Evolutionary conservation across 2,888 invertebrate species (phyloP), one percentile per base, ranked within the genome.

Genomic region (Drosophila antonietae): DNA sequence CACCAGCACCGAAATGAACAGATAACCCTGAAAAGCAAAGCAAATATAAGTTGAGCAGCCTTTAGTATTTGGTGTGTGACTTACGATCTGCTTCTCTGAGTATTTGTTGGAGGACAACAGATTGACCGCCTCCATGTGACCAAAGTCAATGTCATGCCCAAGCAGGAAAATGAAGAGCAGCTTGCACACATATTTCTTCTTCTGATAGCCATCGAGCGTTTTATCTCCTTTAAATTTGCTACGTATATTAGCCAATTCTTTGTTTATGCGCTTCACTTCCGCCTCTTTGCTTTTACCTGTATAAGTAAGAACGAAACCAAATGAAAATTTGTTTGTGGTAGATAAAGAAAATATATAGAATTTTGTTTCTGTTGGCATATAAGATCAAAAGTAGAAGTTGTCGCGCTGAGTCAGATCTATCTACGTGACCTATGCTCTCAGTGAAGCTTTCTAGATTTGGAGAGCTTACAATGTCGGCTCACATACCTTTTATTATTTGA

Each of bases 131-230:
- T 99, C 99, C 99, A 99, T 99, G 94, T 99, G 99, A 77, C 99
- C 99, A 93, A 99, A 99, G 94, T 99, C 99, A 93, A 99, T 99
- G 94, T 99, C 99, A 94, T 99, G 99, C 80, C 99, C 99, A 89
- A 99, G 95, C 81, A 99, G 95, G 94, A 99, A 99, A 93, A 99
- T 99, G 94, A 99, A 99, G 80, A 99, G 94, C 84, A 99, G 94
- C 94, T 99, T 99, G 94, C 99, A 99, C 73, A 99, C 99, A 95
- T 99, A 99, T 94, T 99, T 99, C 95, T 99, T 99, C 95, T 99
- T 99, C 93, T 99, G 99, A 94, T 99, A 99, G 46, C 99, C 99
- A 94, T 99, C 99, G 70, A 99, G 94, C 57, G 99, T 99, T 95
- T 99, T 99, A 93, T 99, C 99, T 75, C 99, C 99, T 96, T 99